Percentiles rank a stretch among this genome's conserved stretches.
phyloP scores from a whole-genome alignment of 2,888 invertebrate species.

The Hyles lineata region DNA sequence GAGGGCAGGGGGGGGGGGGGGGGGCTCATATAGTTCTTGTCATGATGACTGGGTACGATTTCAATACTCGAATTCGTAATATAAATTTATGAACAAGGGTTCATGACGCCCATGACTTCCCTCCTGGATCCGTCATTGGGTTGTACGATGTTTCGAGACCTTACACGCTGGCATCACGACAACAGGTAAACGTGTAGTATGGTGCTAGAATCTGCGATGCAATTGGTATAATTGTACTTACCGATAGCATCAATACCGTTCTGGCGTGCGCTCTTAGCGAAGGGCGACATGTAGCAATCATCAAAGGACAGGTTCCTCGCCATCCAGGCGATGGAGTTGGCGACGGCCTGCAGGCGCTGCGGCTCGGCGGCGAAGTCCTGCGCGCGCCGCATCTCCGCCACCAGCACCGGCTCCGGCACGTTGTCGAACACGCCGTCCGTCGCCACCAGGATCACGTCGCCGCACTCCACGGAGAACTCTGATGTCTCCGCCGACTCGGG shows the following conservation, averaged over 20 bases:
- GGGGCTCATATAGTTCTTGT: too few species aligned
- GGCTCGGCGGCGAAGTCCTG: constrained; percentile 83
- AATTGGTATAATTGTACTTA: constrained; percentile 57
- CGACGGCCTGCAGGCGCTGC: constrained; percentile 93
- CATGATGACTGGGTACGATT: too few species aligned
- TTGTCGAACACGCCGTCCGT: constrained; percentile 99
- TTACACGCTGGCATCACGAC: too few species aligned
- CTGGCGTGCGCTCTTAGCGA: constrained; percentile 95
- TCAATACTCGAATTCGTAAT: too few species aligned
- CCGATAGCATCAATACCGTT: constrained; percentile 97
- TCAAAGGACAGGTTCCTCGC: constrained; percentile 97
- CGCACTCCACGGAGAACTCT: constrained; percentile 94
- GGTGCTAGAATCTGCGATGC: too few species aligned
- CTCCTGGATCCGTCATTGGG: too few species aligned
- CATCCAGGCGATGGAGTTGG: constrained; percentile 97
- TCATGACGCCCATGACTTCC: too few species aligned
- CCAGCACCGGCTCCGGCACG: constrained; percentile 95
- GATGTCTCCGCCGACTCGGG: constrained; percentile 96
- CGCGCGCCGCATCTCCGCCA: constrained; percentile 92
- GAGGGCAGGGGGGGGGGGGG: too few species aligned
- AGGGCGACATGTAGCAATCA: constrained; percentile 97
- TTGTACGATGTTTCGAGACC: too few species aligned
- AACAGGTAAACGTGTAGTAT: too few species aligned
- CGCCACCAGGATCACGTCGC: constrained; percentile 97
- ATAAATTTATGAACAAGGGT: too few species aligned